Base-by-base conservation (phyloP, 2,113 vertebrate species). In the Clinocottus analis region DNA sequence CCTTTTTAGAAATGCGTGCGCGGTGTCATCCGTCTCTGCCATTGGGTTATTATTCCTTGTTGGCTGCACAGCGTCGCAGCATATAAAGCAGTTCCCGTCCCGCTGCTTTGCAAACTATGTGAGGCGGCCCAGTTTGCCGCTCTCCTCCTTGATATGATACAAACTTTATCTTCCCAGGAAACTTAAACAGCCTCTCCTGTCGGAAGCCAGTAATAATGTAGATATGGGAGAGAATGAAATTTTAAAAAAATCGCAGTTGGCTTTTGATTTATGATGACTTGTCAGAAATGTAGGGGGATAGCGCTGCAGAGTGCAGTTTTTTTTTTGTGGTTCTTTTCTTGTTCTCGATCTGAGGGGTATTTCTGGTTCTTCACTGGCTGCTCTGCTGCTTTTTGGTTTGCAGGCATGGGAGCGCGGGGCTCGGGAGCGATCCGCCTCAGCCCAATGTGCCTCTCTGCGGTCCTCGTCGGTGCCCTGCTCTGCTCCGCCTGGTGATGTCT, bases 331-430 rank as follows among this genome's bases (percentile, higher is more conserved):
- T 79, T 58, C 51, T 17, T 59, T n/a, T n/a, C n/a, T n/a, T n/a
- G n/a, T n/a, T n/a, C n/a, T 83, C 77, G 66, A 83, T 73, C 0
- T 13, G 23, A 61, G 60, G 41, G 45, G 21, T 72, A 56, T 65
- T 51, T 70, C 49, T 75, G 73, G 23, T 84, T 77, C 31, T 55
- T 72, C 64, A 87, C 49, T 4, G 63, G 31, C 49, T 82, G 41
- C 75, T 82, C n/a, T 85, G 29, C 51, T 87, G 65, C 3, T 83
- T 74, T 72, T 76, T 68, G 73, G 77, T 53, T 95, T 92, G 39
- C 93, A 99, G 97, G 93, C 92, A 96, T 96, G 96, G 95, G 96
- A 84, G 97, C 97, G 1, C 94, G 95, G 80, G 97, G 97, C 45
- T 97, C 96, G 13, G 90, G 94, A 37, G 92, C 93, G 1, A 77